Percentiles rank a stretch among this genome's conserved stretches.
Evolutionary conservation across 2,888 invertebrate genomes (phyloP).

Genomic region (Perizoma affinitatum): DNA sequence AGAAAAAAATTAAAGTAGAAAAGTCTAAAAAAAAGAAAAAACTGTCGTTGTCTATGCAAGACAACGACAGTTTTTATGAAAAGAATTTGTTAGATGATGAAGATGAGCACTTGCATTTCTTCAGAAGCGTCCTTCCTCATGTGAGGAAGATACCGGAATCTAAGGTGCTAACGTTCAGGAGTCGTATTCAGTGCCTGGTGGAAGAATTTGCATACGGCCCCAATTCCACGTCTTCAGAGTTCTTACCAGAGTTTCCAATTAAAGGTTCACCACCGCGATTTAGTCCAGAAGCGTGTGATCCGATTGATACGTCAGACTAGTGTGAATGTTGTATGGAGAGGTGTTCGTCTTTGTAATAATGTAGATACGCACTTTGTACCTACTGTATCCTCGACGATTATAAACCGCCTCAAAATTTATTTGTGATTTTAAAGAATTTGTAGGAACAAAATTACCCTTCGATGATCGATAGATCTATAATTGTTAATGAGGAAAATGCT

Average conservation of each 20-base stretch:
- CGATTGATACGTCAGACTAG: slow-evolving; percentile 19
- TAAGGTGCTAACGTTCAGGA: slow-evolving; percentile 22
- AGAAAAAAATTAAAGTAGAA: slow-evolving; percentile 11
- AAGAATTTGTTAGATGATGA: slow-evolving; percentile 20
- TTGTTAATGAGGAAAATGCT: neutral
- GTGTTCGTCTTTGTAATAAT: no score
- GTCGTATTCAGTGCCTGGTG: slow-evolving; percentile 21
- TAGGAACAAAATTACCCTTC: no score
- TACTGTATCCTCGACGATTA: no score
- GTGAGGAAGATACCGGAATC: slow-evolving; percentile 23
- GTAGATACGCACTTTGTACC: no score
- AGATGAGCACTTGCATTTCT: slow-evolving; percentile 29
- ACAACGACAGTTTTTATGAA: slow-evolving; percentile 13
- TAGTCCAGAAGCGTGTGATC: slow-evolving; percentile 17
- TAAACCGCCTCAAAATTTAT: no score
- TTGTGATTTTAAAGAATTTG: no score
- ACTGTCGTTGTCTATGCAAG: neutral
- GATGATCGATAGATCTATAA: no score
- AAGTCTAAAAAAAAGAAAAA: slow-evolving; percentile 19
- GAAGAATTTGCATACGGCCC: slow-evolving; percentile 26
- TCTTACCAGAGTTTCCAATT: slow-evolving; percentile 16
- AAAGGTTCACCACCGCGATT: slow-evolving; percentile 22
- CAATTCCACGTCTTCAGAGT: slow-evolving; percentile 11
- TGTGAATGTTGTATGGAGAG: no score
- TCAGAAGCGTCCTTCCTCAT: slow-evolving; percentile 27